Percentiles rank a stretch among this genome's conserved stretches.
phyloP scores from a whole-genome alignment of 1,140 invertebrate genomes.

The Leptonema lineaticorne region DNA sequence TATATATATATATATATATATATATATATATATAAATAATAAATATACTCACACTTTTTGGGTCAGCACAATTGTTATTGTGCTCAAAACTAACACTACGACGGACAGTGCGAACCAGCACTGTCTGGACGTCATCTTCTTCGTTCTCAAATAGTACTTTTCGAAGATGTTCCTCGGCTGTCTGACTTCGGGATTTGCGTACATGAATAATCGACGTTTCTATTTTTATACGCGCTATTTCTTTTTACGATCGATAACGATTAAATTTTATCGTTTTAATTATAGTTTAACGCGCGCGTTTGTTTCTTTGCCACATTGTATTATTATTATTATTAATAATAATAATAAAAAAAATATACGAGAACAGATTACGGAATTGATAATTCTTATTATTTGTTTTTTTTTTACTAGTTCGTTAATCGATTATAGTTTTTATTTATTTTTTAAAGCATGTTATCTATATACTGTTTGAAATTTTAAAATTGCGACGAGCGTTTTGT shows the following conservation, averaged over 20 bases:
- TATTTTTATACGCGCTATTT: not conserved
- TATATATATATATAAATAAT: too few relatives aligned
- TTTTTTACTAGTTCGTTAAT: too few relatives aligned
- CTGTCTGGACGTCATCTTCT: conserved; percentile 23
- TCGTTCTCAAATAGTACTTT: conserved; percentile 11
- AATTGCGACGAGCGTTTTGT: too few relatives aligned
- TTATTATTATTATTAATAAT: not conserved
- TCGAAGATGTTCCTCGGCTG: not conserved
- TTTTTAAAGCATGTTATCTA: too few relatives aligned
- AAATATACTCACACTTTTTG: conserved; percentile 22
- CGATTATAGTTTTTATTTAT: too few relatives aligned
- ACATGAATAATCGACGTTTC: not conserved
- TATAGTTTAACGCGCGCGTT: not conserved
- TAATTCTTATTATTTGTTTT: too few relatives aligned
- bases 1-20: too few relatives aligned
- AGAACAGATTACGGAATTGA: too few relatives aligned
- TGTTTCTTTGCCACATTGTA: not conserved
- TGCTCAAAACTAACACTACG: conserved; percentile 19
- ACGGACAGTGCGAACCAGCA: conserved; percentile 24
- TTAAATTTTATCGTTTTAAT: not conserved
- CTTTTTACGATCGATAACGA: not conserved
- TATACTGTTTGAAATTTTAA: too few relatives aligned
- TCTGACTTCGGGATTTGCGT: not conserved
- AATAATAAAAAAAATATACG: too few relatives aligned
- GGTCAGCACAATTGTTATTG: conserved; percentile 21